phyloP scores from a whole-genome alignment of 2,888 invertebrate species.

The Plagodis pulveraria region DNA sequence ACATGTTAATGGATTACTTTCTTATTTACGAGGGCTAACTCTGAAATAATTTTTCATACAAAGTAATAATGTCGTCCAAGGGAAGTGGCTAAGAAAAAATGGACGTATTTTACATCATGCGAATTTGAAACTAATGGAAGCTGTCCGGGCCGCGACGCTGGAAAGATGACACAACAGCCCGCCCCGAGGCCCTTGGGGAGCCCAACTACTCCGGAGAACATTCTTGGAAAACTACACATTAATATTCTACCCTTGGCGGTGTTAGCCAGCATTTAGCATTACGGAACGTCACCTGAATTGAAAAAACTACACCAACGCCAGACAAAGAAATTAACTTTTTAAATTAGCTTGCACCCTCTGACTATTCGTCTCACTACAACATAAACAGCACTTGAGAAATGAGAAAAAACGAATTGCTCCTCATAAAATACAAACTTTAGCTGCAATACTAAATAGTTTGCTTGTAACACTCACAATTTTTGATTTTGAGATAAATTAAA shows the following conservation, averaged over 20 bases:
- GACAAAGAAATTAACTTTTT: slow-evolving; percentile 59
- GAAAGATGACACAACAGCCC: slow-evolving; percentile 62
- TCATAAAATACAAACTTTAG: slow-evolving; percentile 15
- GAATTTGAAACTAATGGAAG: slow-evolving; percentile 71
- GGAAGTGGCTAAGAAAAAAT: slow-evolving; percentile 22
- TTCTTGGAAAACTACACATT: slow-evolving; percentile 66
- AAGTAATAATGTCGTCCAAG: slow-evolving; percentile 3
- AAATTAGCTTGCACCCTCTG: slow-evolving; percentile 46
- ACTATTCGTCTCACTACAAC: slow-evolving; percentile 19
- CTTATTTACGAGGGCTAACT: neutral
- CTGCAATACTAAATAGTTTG: neutral
- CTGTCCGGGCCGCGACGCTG: slow-evolving; percentile 66
- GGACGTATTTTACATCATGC: slow-evolving; percentile 55
- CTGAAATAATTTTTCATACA: neutral
- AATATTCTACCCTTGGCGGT: slow-evolving; percentile 58
- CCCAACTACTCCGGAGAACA: slow-evolving; percentile 42
- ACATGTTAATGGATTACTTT: too few relatives aligned
- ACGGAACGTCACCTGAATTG: slow-evolving; percentile 59
- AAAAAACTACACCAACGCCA: slow-evolving; percentile 44
- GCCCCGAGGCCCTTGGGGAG: slow-evolving; percentile 50
- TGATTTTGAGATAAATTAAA: too few relatives aligned
- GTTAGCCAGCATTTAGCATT: slow-evolving; percentile 61
- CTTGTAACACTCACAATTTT: too few relatives aligned
- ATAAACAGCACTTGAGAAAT: slow-evolving; percentile 25
- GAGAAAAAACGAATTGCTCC: slow-evolving; percentile 22